Evolutionary conservation across 2,797 vertebrate species (phyloP), one percentile per base, ranked within the genome.

Genomic region (Tokudaia muenninki): DNA sequence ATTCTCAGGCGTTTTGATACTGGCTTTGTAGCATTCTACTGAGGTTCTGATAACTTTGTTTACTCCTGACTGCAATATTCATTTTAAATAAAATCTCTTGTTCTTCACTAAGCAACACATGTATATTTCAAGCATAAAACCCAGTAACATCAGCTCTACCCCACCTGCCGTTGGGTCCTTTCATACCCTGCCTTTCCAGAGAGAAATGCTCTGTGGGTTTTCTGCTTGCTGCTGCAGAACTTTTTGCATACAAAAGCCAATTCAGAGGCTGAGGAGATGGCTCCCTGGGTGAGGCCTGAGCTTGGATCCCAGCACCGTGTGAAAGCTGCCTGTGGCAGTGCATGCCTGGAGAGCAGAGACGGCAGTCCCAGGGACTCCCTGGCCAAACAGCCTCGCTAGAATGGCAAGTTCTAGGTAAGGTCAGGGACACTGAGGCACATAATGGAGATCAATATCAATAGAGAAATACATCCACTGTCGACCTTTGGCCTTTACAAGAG

Each of bases 71-170:
- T n/a, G 12, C 13, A 17, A 7, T 29, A 16, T 91, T 90, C 67
- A 47, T 93, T 75, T 75, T 41, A 93, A 81, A 93, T 65, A 79
- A 94, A 78, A 50, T 29, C 29, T 44, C 87, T 92, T 67, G 13
- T 87, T 95, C 93, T 90, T 75, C 16, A 83, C 14, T 61, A 67
- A 61, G 72, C 55, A 92, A 37, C 52, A 26, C 55, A 72, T n/a
- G 34, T 61, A 34, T 59, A 84, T 84, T 50, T 74, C 41, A 92
- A 84, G 31, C 22, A 75, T 74, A 87, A 87, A 74, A 29, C 19
- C 29, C 72, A 52, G 4, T 19, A 93, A 22, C 6, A 74, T 78
- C 44, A 57, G 81, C 80, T 29, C 6, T 10, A 11, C 24, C 29
- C 22, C 22, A 1, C 47, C 81, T 74, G 52, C 52, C 41, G 11